Percentiles rank a stretch among this genome's conserved stretches.
Conservation (phyloP, 2,888 invertebrate species). For the Euspilapteryx auroguttella region DNA sequence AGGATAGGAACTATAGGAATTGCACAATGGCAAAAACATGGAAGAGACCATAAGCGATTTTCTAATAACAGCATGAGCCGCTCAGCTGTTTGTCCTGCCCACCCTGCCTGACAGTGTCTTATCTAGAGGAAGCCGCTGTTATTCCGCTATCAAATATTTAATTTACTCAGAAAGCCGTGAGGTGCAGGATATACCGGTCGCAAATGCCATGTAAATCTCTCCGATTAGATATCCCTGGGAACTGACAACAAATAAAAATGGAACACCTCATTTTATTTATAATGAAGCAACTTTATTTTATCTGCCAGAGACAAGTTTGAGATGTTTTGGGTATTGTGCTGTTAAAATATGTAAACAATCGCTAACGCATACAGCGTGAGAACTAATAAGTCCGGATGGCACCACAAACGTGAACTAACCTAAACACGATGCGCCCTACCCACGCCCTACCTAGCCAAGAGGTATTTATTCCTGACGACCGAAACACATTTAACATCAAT, state of each 20-base stretch:
- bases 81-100: no score
- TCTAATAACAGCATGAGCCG: no score
- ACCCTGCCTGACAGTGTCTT: no score
- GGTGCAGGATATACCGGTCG: constrained; percentile 20
- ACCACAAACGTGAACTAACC: neutral
- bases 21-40: constrained; percentile 6
- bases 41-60: constrained; percentile 7
- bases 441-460: neutral
- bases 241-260: constrained; percentile 36
- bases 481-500: constrained; percentile 15
- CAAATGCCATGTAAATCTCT: constrained; percentile 36
- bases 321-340: no score
- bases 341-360: no score
- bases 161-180: constrained; percentile 32
- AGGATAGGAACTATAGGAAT: constrained; percentile 14
- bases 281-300: no score
- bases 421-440: neutral
- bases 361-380: neutral
- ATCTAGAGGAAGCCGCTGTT: constrained; percentile 38
- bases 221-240: constrained; percentile 56
- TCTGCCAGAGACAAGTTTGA: no score
- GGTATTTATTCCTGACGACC: no score
- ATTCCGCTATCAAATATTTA: no score
- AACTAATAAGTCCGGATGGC: neutral
- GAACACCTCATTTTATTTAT: no score